Percentiles rank a stretch among this genome's conserved stretches.
phyloP scores from a whole-genome alignment of 2,797 vertebrate genomes.

The Sorex maritimensis region DNA sequence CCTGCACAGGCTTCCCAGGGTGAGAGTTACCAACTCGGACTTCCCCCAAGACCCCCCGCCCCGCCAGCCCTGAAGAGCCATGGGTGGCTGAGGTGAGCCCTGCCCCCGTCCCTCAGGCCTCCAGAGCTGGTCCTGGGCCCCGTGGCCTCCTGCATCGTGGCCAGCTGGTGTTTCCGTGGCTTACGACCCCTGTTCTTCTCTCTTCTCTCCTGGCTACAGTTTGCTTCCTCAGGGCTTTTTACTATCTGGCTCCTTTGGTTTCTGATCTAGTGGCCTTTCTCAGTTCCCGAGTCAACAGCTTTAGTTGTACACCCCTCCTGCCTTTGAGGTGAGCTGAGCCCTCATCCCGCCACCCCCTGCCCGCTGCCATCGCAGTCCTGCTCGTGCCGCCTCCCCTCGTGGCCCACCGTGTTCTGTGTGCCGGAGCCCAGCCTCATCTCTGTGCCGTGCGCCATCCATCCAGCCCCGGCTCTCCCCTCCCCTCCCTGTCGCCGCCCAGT shows the following conservation, averaged over 20 bases:
- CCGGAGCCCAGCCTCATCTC: slow-evolving; percentile 33
- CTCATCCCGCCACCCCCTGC: slow-evolving; percentile 53
- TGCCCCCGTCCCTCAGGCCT: background rate
- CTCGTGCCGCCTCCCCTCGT: slow-evolving; percentile 11
- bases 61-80: background rate
- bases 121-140: background rate
- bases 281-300: slow-evolving; percentile 97
- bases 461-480: slow-evolving; percentile 20
- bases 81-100: background rate
- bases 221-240: slow-evolving; percentile 95
- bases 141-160: background rate
- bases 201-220: slow-evolving; percentile 91
- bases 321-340: slow-evolving; percentile 97
- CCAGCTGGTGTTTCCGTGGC: slow-evolving; percentile 72
- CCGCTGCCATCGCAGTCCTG: slow-evolving; percentile 38
- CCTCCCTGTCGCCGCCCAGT: slow-evolving; percentile 32
- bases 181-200: slow-evolving; percentile 89
- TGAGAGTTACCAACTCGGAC: background rate
- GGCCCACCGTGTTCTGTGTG: slow-evolving; percentile 63
- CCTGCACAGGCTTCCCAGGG: background rate
- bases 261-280: slow-evolving; percentile 99
- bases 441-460: slow-evolving; percentile 68
- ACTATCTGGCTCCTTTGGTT: slow-evolving; percentile 99
- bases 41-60: background rate
- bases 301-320: slow-evolving; percentile 98